A percentile compares a stretch with the other conserved stretches of the same genome.
Evolutionary conservation across 2,888 invertebrate genomes (phyloP).

Genomic region (Habroteleia sp.): DNA sequence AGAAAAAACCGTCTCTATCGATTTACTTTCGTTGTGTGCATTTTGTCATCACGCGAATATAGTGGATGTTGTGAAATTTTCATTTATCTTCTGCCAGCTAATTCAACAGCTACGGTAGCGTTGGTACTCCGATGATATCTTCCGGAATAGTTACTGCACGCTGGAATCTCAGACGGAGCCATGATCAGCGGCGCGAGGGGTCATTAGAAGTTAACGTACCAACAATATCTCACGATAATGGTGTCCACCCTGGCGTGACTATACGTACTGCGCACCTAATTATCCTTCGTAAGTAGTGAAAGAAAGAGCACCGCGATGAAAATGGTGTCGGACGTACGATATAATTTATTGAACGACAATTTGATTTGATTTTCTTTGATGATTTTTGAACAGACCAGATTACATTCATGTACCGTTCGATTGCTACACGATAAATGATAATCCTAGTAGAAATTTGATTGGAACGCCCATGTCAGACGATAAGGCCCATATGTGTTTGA

Average conservation of each 20-base stretch:
- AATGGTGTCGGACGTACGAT: slow-evolving; percentile 49
- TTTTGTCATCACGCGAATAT: no score
- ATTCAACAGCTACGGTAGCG: slow-evolving; percentile 39
- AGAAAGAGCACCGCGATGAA: slow-evolving; percentile 46
- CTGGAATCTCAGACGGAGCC: slow-evolving; percentile 58
- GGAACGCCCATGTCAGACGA: no score
- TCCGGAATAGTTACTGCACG: slow-evolving; percentile 62
- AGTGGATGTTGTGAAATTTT: slow-evolving; percentile 37
- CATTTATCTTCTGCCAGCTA: no score
- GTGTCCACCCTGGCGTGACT: slow-evolving; percentile 65
- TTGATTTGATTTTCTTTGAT: no score
- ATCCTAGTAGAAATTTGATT: no score
- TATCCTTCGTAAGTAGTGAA: slow-evolving; percentile 63
- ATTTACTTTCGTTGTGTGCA: no score
- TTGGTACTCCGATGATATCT: slow-evolving; percentile 61
- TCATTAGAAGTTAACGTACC: slow-evolving; percentile 63
- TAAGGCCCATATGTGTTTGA: no score
- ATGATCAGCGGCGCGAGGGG: slow-evolving; percentile 63
- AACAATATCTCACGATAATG: slow-evolving; percentile 64
- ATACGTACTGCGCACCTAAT: slow-evolving; percentile 67
- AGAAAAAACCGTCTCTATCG: no score
- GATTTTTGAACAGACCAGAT: no score
- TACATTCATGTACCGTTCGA: no score
- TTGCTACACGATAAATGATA: no score
- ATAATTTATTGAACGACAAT: slow-evolving; percentile 56